phyloP scores from a whole-genome alignment of 1,140 invertebrate genomes.

The Dermatophagoides farinae region DNA sequence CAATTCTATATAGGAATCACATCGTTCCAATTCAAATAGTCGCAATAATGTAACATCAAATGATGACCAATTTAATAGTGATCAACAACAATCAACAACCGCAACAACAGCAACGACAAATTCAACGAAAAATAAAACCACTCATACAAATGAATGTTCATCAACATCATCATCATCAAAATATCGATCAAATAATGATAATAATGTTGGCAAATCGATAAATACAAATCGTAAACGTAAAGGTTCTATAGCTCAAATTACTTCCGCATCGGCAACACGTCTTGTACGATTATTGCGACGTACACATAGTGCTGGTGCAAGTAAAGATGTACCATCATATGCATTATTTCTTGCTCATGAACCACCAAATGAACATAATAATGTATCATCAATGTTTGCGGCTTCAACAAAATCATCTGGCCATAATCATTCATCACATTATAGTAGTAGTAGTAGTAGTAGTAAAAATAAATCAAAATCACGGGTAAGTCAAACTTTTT shows the following conservation, averaged over 20 bases:
- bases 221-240: slow-evolving; percentile 9
- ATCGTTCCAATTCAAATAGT: too few relatives aligned
- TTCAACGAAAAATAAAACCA: neutral
- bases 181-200: neutral
- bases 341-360: slow-evolving; percentile 23
- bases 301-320: slow-evolving; percentile 27
- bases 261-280: slow-evolving; percentile 19
- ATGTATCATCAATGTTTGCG: neutral
- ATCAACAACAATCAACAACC: neutral
- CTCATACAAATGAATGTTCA: neutral
- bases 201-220: neutral
- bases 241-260: slow-evolving; percentile 12
- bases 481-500: neutral
- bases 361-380: slow-evolving; percentile 16
- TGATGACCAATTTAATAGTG: too few relatives aligned
- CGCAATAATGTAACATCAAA: too few relatives aligned
- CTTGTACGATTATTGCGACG: slow-evolving; percentile 25
- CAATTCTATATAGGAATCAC: too few relatives aligned
- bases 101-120: neutral
- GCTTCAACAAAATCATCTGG: neutral
- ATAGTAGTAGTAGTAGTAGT: neutral
- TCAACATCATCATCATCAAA: neutral
- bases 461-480: neutral
- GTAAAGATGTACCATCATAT: slow-evolving; percentile 27
- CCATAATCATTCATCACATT: neutral